Evolutionary conservation across 2,797 vertebrate genomes (phyloP), one percentile per base, ranked within the genome.

Genomic region (Propithecus perrieri): DNA sequence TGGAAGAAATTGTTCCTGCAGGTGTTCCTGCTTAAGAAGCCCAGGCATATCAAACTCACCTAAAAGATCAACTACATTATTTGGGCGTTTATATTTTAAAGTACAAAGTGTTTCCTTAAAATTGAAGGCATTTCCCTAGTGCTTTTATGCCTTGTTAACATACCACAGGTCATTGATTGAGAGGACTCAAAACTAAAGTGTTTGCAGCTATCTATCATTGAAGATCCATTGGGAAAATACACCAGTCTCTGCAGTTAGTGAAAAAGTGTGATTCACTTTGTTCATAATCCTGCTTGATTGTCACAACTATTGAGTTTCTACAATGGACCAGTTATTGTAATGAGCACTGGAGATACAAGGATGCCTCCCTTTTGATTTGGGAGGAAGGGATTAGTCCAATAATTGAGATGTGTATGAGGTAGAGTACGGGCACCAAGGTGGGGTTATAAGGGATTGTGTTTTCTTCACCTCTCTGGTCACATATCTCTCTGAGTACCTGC

Each of bases 101-200:
- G 24, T 74, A 84, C 13, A 78, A 67, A 88, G 94, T 38, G 4
- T 18, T 92, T 92, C 15, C 33, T 93, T 92, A 95, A 92, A 85
- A 89, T 86, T 78, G 22, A 89, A 92, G 50, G 67, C 69, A 30
- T 12, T 92, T 96, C n/a, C n/a, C 72, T 48, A 59, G 48, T 95
- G 61, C 48, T 84, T 94, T 96, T 90, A 63, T 89, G 76, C 50
- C 81, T 94, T 83, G 74, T 95, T 94, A 96, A 89, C 38, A 43
- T 95, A 86, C 85, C 69, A 92, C 41, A 89, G 69, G 50, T 7
- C 30, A 87, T 65, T 89, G 80, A 96, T 48, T 90, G 85, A 96
- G 55, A 95, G 28, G 72, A 81, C 69, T 94, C 22, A 96, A 43
- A 74, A 87, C 5, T 55, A 30, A 89, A 92, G n/a, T 72, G 43